Evolutionary conservation across 2,888 invertebrate genomes (phyloP), one percentile per base, ranked within the genome.

Genomic region (Eupithecia abbreviata): DNA sequence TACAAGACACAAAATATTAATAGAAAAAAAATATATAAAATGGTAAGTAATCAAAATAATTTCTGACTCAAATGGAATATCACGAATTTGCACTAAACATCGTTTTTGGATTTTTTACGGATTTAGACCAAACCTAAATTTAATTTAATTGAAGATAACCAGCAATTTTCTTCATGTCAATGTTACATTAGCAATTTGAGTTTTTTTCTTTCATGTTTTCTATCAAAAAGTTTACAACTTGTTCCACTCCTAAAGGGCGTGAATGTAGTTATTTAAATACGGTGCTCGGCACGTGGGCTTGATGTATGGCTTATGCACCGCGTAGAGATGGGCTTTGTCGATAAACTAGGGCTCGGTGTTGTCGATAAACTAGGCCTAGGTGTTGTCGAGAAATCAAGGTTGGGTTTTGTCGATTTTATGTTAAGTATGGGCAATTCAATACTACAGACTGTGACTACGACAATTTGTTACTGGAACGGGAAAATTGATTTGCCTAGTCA

Each of bases 201-300:
- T 30, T 30, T 30, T 30, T 30, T 7, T 43, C 3, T 55, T 5
- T n/a, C 4, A 47, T n/a, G 10, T 18, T 10, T 3, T 30, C 15
- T 15, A 66, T 66, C 42, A 6, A 66, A 6, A 49, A 71, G 73
- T 62, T 71, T 65, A 42, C 30, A 58, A 78, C 71, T 78, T 81
- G 68, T 12, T 18, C 18, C 58, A 73, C 41, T 41, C 43, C 12
- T 74, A 67, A 75, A 75, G 82, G 79, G 82, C 82, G 84, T 82
- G 82, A 82, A 82, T 79, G 81, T 82, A 80, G 84, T 83, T 84
- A 85, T 86, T 86, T 85, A 85, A 85, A 86, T 84, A 77, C 80
- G 84, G 74, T 73, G 79, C 79, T 73, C 72, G 80, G 85, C 86
- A 86, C 87, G 90, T 90, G 90, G 90, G 90, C 76, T 84, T 85